Evolutionary conservation across 2,888 invertebrate genomes (phyloP).

Genomic region (Merodon equestris): DNA sequence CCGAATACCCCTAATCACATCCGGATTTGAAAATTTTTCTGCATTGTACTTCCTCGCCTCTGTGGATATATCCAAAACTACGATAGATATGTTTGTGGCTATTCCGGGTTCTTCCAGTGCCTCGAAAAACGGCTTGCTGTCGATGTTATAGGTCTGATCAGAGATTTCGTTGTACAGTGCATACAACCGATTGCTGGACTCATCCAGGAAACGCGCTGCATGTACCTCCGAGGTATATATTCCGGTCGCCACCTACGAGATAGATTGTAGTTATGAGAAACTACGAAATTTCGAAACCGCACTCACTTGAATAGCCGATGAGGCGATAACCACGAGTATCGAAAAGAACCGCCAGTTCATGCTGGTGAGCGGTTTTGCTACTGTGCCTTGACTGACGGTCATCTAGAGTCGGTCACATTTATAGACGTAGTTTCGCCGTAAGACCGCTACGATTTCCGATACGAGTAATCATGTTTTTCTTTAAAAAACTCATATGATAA

Average conservation of each 20-base stretch:
- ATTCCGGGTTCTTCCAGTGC: conserved; percentile 72
- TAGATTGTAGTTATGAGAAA: neutral
- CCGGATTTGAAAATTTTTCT: conserved; percentile 67
- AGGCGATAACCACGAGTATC: conserved; percentile 11
- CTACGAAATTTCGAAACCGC: neutral
- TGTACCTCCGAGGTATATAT: conserved; percentile 71
- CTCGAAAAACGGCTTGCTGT: conserved; percentile 74
- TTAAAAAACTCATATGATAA: too few relatives aligned
- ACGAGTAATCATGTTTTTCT: too few relatives aligned
- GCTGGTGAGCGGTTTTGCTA: neutral
- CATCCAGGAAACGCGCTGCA: conserved; percentile 72
- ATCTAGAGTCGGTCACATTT: conserved; percentile 23
- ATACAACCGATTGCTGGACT: conserved; percentile 73
- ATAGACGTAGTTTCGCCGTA: conserved; percentile 16
- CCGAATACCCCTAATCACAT: conserved; percentile 72
- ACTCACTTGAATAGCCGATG: conserved; percentile 39
- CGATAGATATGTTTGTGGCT: conserved; percentile 73
- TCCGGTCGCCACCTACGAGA: conserved; percentile 24
- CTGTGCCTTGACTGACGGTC: neutral
- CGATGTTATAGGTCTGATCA: conserved; percentile 73
- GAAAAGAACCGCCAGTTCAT: conserved; percentile 27
- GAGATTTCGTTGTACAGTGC: conserved; percentile 75
- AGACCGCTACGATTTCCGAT: too few relatives aligned
- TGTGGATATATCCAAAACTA: conserved; percentile 77
- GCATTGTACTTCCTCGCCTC: conserved; percentile 80